Conservation (phyloP, 2,797 vertebrate species). For the Graptemys geographica region DNA sequence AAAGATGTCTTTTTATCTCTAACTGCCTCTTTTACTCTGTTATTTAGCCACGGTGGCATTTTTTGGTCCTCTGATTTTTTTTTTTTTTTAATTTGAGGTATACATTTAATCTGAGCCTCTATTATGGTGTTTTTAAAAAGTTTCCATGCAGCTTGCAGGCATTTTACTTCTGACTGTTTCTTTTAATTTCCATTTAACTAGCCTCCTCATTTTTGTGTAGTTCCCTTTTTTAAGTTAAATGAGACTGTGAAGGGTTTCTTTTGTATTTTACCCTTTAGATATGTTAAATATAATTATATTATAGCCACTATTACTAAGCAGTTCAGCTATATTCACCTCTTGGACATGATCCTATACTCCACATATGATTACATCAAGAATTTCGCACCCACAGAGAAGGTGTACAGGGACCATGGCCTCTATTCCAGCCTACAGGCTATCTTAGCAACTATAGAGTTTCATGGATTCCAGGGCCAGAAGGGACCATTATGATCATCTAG, state of each 20-base stretch:
- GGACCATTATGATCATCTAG: not conserved
- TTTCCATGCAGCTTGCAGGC: not conserved
- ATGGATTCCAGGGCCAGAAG: not conserved
- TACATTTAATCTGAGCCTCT: not conserved
- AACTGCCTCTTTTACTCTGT: not conserved
- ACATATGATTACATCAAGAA: not conserved
- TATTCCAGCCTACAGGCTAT: rapidly evolving
- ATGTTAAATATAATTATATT: not conserved
- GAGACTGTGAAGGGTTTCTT: not conserved
- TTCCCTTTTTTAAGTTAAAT: not conserved
- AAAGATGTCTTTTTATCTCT: not conserved
- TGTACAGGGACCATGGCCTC: not conserved
- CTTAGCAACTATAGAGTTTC: not conserved
- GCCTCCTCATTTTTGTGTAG: not conserved
- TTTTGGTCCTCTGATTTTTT: not conserved
- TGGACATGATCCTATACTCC: not conserved
- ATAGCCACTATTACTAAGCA: not conserved
- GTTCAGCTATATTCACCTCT: not conserved
- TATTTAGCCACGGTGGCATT: not conserved
- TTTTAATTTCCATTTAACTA: not conserved
- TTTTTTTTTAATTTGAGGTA: not conserved
- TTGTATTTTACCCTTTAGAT: not conserved
- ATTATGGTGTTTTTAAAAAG: not conserved
- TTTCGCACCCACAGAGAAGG: not conserved
- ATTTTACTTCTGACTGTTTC: not conserved